Percentiles rank a stretch among this genome's conserved stretches.
Conservation (phyloP, 2,888 invertebrate species). For the Zaprionus bogoriensis region DNA sequence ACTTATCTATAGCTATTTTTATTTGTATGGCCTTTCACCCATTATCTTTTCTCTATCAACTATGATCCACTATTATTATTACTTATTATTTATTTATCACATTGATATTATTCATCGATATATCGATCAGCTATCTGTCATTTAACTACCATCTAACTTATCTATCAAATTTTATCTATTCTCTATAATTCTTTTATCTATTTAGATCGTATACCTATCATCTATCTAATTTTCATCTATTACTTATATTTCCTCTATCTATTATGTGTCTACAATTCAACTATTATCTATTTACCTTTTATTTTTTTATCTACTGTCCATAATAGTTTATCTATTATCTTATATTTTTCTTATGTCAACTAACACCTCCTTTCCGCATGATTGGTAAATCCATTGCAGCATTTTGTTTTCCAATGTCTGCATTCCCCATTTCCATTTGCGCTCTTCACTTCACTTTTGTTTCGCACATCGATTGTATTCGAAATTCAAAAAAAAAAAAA, state of each 20-base stretch:
- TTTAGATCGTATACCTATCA: neutral
- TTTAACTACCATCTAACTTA: neutral
- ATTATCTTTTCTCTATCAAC: neutral
- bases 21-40: no score
- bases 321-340: neutral
- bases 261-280: neutral
- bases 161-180: neutral
- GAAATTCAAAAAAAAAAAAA: conserved; percentile 12
- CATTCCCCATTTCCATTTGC: neutral
- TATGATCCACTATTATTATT: neutral
- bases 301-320: neutral
- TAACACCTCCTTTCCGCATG: neutral
- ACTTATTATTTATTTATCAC: neutral
- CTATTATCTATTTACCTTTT: neutral
- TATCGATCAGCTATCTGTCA: neutral
- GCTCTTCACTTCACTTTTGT: conserved; percentile 1
- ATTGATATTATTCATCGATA: neutral
- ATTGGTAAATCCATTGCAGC: no score
- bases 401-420: neutral
- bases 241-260: neutral
- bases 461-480: conserved; percentile 8
- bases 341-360: neutral
- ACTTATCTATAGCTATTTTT: neutral
- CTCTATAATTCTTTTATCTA: neutral
- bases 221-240: neutral